phyloP scores from a whole-genome alignment of 2,888 invertebrate genomes.

The Ptycholaimellus sp. region DNA sequence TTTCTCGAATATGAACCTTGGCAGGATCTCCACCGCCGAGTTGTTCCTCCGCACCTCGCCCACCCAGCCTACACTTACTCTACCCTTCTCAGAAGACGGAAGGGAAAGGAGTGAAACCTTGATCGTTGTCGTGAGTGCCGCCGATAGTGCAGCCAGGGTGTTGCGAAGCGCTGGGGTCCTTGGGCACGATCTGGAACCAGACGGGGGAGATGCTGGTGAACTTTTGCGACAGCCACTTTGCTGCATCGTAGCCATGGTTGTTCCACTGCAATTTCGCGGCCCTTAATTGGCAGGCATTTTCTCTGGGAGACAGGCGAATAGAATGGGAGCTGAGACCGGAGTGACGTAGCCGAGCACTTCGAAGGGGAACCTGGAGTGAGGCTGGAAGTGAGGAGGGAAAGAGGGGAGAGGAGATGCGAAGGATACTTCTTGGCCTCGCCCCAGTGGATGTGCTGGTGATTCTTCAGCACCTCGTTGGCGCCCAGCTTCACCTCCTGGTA shows the following conservation, averaged over 20 bases:
- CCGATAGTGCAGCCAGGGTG: conserved; percentile 29
- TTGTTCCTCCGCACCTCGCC: conserved; percentile 14
- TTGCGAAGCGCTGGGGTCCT: conserved; percentile 36
- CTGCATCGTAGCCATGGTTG: conserved; percentile 67
- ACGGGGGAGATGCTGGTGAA: conserved; percentile 75
- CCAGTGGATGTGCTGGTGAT: no score
- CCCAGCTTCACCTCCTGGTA: no score
- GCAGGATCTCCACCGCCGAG: conserved; percentile 36
- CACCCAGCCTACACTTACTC: conserved; percentile 15
- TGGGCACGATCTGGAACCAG: conserved; percentile 51
- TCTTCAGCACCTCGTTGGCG: no score
- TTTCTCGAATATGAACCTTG: conserved; percentile 63
- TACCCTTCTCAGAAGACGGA: not conserved
- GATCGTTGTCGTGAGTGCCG: conserved; percentile 33
- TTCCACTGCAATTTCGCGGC: conserved; percentile 61
- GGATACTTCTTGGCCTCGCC: no score
- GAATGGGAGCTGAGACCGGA: conserved; percentile 40
- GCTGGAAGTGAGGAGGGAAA: no score
- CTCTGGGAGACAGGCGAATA: not conserved
- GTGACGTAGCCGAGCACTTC: conserved; percentile 68
- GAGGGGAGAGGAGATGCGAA: no score
- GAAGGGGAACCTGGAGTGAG: conserved; percentile 7
- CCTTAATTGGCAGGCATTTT: no score
- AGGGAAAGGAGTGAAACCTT: conserved; percentile 16
- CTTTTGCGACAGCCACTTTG: conserved; percentile 59